Evolutionary conservation across 2,888 invertebrate genomes (phyloP).

Genomic region (Panzeria rudis): DNA sequence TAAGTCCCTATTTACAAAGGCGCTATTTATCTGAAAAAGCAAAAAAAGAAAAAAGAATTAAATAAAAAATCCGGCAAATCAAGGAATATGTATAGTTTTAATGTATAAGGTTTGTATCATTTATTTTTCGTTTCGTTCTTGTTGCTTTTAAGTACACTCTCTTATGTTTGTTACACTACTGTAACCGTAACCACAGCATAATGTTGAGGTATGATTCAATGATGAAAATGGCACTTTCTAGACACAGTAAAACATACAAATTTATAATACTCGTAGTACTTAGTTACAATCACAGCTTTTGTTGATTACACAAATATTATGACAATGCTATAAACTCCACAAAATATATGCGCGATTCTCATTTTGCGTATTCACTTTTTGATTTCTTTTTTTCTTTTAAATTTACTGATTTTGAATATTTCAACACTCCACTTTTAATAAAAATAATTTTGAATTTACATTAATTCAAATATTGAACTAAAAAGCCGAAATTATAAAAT

Average conservation of each 20-base stretch:
- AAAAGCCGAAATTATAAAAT: too few relatives aligned
- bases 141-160: background rate
- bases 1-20: background rate
- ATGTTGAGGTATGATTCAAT: conserved; percentile 18
- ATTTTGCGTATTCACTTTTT: background rate
- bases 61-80: background rate
- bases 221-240: conserved; percentile 6
- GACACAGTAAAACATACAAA: background rate
- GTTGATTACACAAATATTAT: conserved; percentile 59
- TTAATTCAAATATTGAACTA: too few relatives aligned
- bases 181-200: background rate
- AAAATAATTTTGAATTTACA: too few relatives aligned
- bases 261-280: background rate
- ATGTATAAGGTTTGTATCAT: background rate
- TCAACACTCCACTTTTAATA: too few relatives aligned
- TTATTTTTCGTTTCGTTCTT: background rate
- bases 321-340: conserved; percentile 41
- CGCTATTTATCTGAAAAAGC: background rate
- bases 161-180: background rate
- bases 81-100: background rate
- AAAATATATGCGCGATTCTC: background rate
- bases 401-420: background rate
- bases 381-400: background rate
- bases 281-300: conserved; percentile 42
- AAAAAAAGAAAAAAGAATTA: background rate